phyloP scores from a whole-genome alignment of 2,888 invertebrate genomes.

The Spilosoma lubricipeda region DNA sequence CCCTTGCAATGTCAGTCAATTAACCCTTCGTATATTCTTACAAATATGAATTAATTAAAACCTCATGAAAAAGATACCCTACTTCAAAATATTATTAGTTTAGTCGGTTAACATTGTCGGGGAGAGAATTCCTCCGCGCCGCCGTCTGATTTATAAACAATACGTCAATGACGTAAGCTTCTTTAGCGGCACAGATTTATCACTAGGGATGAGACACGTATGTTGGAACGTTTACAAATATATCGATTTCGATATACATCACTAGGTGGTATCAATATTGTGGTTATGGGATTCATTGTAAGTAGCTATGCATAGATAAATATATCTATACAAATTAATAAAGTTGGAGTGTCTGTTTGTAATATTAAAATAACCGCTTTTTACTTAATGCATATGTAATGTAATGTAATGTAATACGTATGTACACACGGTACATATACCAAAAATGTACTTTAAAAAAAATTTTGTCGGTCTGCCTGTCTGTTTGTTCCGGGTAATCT shows the following conservation, averaged over 20 bases:
- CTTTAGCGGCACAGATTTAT: constrained; percentile 85
- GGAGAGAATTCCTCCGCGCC: constrained; percentile 57
- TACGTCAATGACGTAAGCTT: constrained; percentile 85
- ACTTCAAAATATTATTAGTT: constrained; percentile 25
- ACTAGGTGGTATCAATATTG: not conserved
- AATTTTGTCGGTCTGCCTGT: too few species aligned
- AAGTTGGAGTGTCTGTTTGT: too few species aligned
- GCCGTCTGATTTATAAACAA: constrained; percentile 84
- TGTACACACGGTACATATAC: too few species aligned
- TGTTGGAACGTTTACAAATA: constrained; percentile 55
- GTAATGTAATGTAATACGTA: too few species aligned
- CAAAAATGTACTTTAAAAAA: too few species aligned
- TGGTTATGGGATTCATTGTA: not conserved
- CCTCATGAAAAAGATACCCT: not conserved
- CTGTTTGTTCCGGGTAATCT: too few species aligned
- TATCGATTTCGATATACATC: constrained; percentile 24
- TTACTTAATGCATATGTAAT: too few species aligned
- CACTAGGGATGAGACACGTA: constrained; percentile 70
- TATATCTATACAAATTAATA: too few species aligned
- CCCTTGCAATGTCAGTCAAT: not conserved
- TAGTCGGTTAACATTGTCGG: constrained; percentile 49
- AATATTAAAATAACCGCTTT: too few species aligned
- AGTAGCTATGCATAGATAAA: not conserved
- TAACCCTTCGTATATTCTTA: not conserved
- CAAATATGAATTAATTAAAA: not conserved